Conservation (phyloP, 2,888 invertebrate species). For the Furcula furcula region DNA sequence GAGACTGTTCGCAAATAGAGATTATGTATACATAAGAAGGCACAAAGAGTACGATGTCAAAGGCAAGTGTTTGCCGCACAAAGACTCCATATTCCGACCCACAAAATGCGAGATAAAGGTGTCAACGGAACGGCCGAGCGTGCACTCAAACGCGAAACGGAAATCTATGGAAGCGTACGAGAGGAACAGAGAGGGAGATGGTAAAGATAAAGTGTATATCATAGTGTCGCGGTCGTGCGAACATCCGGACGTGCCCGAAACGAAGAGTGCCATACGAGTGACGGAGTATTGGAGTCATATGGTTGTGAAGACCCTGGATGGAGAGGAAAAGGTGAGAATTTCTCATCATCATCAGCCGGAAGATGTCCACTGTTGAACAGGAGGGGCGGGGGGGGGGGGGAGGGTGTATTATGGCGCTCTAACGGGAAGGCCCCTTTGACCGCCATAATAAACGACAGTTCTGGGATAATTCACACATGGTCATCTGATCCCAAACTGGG, state of each 20-base stretch:
- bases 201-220: constrained; percentile 47
- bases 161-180: constrained; percentile 42
- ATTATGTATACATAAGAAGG: constrained; percentile 91
- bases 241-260: constrained; percentile 86
- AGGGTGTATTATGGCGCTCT: no score
- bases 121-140: constrained; percentile 40
- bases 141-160: constrained; percentile 60
- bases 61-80: constrained; percentile 16
- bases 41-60: constrained; percentile 65
- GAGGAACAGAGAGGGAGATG: constrained; percentile 14
- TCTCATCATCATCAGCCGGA: no score
- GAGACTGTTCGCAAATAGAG: constrained; percentile 91
- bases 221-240: constrained; percentile 85
- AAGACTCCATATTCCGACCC: constrained; percentile 24
- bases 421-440: no score
- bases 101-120: constrained; percentile 4
- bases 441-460: no score
- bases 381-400: no score
- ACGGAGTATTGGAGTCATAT: constrained; percentile 93
- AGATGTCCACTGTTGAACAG: no score
- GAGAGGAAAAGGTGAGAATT: constrained; percentile 70
- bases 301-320: constrained; percentile 87
- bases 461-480: no score
- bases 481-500: no score
- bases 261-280: constrained; percentile 86